These are phyloP conservation scores for Plodia interpunctella DNA, from an alignment of 1,140 invertebrate genomes.

Conservation along the genomic window DNA sequence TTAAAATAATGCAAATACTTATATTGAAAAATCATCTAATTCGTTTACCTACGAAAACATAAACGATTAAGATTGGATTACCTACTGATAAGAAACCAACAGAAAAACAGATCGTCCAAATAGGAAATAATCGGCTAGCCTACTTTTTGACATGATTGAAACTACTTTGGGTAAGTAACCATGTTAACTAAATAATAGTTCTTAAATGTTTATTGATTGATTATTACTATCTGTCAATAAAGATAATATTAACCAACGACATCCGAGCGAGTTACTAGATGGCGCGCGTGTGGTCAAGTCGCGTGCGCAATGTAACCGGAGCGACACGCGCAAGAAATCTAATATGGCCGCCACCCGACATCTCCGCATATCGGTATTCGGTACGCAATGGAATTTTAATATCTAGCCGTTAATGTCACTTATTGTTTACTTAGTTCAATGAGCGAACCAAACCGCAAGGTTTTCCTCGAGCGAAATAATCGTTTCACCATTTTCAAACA, in stretches of 20 bases:
- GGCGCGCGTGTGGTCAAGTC: constrained; percentile 71
- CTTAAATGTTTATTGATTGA: too few relatives aligned
- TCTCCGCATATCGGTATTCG: constrained; percentile 59
- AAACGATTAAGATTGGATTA: too few relatives aligned
- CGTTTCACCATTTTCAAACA: not conserved
- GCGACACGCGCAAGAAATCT: constrained; percentile 72
- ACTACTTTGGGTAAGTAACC: too few relatives aligned
- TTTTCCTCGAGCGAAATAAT: constrained; percentile 13
- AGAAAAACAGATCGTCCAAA: not conserved
- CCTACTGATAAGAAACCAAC: too few relatives aligned
- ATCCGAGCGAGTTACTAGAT: constrained; percentile 36
- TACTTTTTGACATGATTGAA: too few relatives aligned
- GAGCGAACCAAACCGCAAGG: constrained; percentile 52
- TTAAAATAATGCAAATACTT: too few relatives aligned
- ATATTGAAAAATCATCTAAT: too few relatives aligned
- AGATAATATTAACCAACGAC: not conserved
- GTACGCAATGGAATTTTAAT: constrained; percentile 73
- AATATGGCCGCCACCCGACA: constrained; percentile 59
- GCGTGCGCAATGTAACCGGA: constrained; percentile 70
- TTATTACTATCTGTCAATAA: not conserved
- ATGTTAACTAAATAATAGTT: too few relatives aligned
- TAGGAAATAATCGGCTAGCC: too few relatives aligned
- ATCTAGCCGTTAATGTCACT: constrained; percentile 62
- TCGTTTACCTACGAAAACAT: too few relatives aligned
- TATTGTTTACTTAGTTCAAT: constrained; percentile 64